Conservation (phyloP, 2,888 invertebrate genomes). For the Phymatocera aterrima region DNA sequence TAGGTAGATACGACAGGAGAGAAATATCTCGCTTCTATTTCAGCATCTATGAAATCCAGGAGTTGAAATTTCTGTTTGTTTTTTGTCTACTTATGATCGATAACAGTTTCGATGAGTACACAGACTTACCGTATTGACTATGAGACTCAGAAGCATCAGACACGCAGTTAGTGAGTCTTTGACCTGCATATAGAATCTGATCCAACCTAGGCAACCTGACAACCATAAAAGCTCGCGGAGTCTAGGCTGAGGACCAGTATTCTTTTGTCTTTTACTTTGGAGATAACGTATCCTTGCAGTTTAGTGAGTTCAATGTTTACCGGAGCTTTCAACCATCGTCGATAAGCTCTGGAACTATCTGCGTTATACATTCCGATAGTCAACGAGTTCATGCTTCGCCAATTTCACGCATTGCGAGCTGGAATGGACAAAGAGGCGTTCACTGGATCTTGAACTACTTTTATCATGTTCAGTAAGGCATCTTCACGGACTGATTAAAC, state of each 20-base stretch:
- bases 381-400: background rate
- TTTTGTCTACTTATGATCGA: no score
- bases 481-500: background rate
- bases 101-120: background rate
- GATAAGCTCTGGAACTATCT: constrained; percentile 3
- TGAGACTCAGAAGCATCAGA: no score
- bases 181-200: background rate
- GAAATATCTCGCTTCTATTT: background rate
- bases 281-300: constrained; percentile 23
- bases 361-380: constrained; percentile 9
- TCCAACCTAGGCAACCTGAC: background rate
- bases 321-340: background rate
- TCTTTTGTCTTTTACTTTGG: background rate
- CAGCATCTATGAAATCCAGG: no score
- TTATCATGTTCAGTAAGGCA: background rate
- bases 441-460: background rate
- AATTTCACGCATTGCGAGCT: background rate
- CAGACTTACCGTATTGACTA: background rate
- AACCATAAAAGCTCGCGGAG: constrained; percentile 24
- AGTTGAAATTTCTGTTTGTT: background rate
- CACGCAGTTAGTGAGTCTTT: background rate
- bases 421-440: background rate
- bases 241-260: background rate
- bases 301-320: background rate
- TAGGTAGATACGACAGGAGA: background rate